Evolutionary conservation across 2,113 vertebrate species (phyloP).

Genomic region (Acinonyx jubatus): DNA sequence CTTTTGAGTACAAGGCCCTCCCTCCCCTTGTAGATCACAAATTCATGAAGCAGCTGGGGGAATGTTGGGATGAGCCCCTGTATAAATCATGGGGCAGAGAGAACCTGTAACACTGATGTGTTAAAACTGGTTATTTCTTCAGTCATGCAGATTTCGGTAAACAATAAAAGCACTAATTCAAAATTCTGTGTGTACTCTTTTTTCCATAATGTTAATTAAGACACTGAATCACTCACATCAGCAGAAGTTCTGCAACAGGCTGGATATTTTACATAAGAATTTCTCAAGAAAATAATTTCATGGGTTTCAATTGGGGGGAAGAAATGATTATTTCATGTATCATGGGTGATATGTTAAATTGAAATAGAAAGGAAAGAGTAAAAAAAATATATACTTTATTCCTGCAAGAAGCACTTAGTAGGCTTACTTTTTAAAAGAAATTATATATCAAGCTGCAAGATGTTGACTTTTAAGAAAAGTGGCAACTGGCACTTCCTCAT

Average conservation of each 20-base stretch:
- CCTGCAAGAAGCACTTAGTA: background rate
- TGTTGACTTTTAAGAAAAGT: background rate
- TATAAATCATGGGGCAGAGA: background rate
- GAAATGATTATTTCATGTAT: background rate
- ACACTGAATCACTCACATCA: background rate
- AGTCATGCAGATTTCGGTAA: background rate
- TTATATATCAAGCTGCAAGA: conserved; percentile 20
- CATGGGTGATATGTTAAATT: background rate
- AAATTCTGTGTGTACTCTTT: background rate
- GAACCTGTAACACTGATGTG: background rate
- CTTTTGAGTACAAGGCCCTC: background rate
- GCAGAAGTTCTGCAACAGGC: background rate
- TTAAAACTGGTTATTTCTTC: conserved; percentile 21
- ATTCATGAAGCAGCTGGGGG: background rate
- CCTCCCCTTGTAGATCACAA: background rate
- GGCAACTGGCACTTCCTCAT: background rate
- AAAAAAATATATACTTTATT: background rate
- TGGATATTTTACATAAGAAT: conserved; percentile 6
- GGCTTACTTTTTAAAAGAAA: background rate
- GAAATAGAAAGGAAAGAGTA: conserved; percentile 15
- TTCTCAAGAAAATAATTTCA: conserved; percentile 11
- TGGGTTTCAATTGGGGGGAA: background rate
- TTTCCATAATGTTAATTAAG: background rate
- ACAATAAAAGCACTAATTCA: background rate
- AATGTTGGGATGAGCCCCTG: background rate